Evolutionary conservation across 2,888 invertebrate genomes (phyloP), one percentile per base, ranked within the genome.

Genomic region (Phyto melanocephala): DNA sequence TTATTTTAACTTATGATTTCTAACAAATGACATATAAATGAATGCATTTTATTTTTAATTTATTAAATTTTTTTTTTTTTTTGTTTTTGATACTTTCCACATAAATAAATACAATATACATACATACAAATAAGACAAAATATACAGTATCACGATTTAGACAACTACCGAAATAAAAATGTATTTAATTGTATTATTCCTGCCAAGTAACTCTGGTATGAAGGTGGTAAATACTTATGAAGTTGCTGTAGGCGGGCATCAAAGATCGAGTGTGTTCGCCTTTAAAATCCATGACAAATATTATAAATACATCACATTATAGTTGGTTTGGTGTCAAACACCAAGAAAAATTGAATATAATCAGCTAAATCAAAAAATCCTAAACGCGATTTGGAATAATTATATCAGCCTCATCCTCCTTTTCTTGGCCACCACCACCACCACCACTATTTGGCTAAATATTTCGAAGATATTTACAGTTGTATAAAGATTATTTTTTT

Each of bases 331-430:
- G n/a, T n/a, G n/a, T n/a, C n/a, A n/a, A n/a, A n/a, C n/a, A n/a
- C n/a, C n/a, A n/a, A n/a, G n/a, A n/a, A 75, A 70, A 76, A 47
- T 33, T 52, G 47, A n/a, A 15, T 54, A 60, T 62, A 54, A 17
- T 17, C 42, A 67, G 60, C 74, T 54, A 37, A 35, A 52, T 50
- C 40, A 20, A 50, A 28, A 50, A 28, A 20, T 65, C 45, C 85
- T 88, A 88, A 83, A 87, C 86, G 82, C 88, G 86, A 84, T 88
- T 88, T 85, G 89, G 89, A 87, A 88, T 87, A 84, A 88, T 87
- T 87, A 88, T 89, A 76, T 88, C 80, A 77, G 77, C 89, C 85
- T 90, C 90, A 84, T 90, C 90, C 83, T 90, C 90, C 89, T 90
- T 90, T 79, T 88, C 90, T 85, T 87, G 88, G 84, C 89, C 89